Evolutionary conservation across 2,797 vertebrate genomes (phyloP).

Genomic region (Gymnopithys bicolor): DNA sequence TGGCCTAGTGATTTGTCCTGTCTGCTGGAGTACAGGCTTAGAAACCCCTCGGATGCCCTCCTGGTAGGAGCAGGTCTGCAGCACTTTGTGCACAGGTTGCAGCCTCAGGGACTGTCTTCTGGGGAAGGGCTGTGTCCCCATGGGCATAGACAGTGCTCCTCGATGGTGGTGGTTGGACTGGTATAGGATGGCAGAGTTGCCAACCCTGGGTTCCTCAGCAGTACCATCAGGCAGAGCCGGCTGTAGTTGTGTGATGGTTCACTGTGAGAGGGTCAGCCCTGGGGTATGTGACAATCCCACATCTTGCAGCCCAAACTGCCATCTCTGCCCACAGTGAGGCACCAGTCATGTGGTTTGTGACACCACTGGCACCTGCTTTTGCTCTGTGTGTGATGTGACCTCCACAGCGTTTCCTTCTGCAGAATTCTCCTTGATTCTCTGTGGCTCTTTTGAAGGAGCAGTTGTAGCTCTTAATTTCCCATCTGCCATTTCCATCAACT

Average conservation of each 20-base stretch:
- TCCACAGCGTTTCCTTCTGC: not conserved
- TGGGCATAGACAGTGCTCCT: not conserved
- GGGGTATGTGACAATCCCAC: accelerated
- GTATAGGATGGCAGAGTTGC: not conserved
- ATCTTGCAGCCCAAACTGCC: not conserved
- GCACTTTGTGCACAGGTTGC: not conserved
- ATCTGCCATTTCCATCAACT: not conserved
- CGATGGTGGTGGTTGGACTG: accelerated
- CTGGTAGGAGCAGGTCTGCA: not conserved
- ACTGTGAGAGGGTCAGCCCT: accelerated
- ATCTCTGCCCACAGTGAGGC: not conserved
- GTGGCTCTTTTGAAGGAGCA: not conserved
- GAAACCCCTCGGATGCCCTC: accelerated
- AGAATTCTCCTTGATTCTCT: not conserved
- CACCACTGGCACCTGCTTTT: not conserved
- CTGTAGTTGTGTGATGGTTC: not conserved
- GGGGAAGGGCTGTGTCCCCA: not conserved
- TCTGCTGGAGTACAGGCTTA: not conserved
- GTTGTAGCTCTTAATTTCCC: not conserved
- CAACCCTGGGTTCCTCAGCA: not conserved
- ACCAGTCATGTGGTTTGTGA: not conserved
- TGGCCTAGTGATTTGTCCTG: not conserved
- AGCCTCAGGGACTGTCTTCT: not conserved
- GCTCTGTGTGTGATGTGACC: not conserved
- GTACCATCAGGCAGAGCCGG: accelerated